A percentile compares a stretch with the other conserved stretches of the same genome.
These are phyloP conservation scores for Natrix natrix DNA, from an alignment of 2,797 vertebrate genomes.

Conservation along the genomic window DNA sequence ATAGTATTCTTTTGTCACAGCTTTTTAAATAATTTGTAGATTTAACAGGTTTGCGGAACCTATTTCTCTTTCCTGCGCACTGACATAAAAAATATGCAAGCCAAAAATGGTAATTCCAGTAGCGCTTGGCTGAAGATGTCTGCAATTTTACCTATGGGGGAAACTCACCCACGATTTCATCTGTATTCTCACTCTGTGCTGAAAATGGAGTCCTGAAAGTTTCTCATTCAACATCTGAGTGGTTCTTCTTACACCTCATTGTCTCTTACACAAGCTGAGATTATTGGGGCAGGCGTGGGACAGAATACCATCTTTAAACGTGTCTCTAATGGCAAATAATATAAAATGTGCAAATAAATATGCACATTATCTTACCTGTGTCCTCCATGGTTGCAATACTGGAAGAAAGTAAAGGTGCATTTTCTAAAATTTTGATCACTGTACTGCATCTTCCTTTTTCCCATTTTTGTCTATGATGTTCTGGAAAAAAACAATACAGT, in stretches of 20 bases:
- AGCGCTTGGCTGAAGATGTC: not conserved
- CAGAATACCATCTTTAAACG: not conserved
- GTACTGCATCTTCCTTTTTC: conserved; percentile 62
- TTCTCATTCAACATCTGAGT: not conserved
- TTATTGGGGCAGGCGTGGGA: not conserved
- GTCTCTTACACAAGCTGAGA: not conserved
- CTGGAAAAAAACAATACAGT: conserved; percentile 3
- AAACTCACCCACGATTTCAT: not conserved
- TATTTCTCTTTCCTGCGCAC: not conserved
- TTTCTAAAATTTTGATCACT: conserved; percentile 71
- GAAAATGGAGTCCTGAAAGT: not conserved
- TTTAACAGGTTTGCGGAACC: not conserved
- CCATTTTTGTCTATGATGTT: conserved; percentile 75
- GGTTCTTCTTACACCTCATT: not conserved
- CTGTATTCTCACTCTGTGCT: not conserved
- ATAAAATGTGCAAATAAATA: not conserved
- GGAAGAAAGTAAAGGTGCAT: conserved; percentile 76
- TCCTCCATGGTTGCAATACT: conserved; percentile 62
- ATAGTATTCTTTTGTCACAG: not conserved
- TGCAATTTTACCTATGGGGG: not conserved
- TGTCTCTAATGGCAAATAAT: not conserved
- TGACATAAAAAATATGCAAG: not conserved
- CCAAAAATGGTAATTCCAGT: not conserved
- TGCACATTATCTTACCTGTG: conserved; percentile 55
- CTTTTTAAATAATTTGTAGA: not conserved